These are phyloP conservation scores for Pammene fasciana DNA, from an alignment of 2,888 invertebrate genomes.

Conservation along the genomic window DNA sequence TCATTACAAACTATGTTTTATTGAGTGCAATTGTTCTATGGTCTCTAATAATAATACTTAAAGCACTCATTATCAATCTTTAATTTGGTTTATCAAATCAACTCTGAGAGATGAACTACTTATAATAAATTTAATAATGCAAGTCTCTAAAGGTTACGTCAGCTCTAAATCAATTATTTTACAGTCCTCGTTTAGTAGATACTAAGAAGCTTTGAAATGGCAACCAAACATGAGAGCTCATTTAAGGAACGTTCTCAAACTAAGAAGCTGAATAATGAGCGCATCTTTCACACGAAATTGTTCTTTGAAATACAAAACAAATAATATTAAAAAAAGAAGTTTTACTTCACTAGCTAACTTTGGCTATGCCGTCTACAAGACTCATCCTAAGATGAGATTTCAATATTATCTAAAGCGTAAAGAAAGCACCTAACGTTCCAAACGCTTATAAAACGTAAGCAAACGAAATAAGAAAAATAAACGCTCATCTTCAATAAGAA, in stretches of 20 bases:
- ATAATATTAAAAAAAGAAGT: slow-evolving; percentile 63
- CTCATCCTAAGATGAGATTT: slow-evolving; percentile 62
- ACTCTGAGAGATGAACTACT: slow-evolving; percentile 57
- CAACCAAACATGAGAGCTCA: slow-evolving; percentile 55
- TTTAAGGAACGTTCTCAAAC: slow-evolving; percentile 41
- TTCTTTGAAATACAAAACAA: slow-evolving; percentile 45
- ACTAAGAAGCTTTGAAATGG: slow-evolving; percentile 60
- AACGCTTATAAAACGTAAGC: slow-evolving; percentile 58
- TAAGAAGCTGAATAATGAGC: slow-evolving; percentile 44
- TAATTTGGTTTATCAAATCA: slow-evolving; percentile 74
- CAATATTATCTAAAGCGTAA: slow-evolving; percentile 70
- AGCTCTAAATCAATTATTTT: slow-evolving; percentile 72
- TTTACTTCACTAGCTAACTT: slow-evolving; percentile 78
- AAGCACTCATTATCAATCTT: slow-evolving; percentile 79
- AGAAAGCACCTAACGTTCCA: slow-evolving; percentile 75
- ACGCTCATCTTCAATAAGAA: slow-evolving; percentile 57
- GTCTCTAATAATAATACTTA: slow-evolving; percentile 74
- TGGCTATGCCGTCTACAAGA: slow-evolving; percentile 79
- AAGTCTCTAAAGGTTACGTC: slow-evolving; percentile 76
- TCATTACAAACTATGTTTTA: slow-evolving; percentile 67
- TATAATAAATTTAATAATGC: slow-evolving; percentile 66
- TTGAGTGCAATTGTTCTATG: slow-evolving; percentile 74
- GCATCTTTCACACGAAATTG: slow-evolving; percentile 24
- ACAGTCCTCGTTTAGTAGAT: slow-evolving; percentile 55
- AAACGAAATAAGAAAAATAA: slow-evolving; percentile 58